Evolutionary conservation across 2,797 vertebrate genomes (phyloP).

Genomic region (Trachops cirrhosus): DNA sequence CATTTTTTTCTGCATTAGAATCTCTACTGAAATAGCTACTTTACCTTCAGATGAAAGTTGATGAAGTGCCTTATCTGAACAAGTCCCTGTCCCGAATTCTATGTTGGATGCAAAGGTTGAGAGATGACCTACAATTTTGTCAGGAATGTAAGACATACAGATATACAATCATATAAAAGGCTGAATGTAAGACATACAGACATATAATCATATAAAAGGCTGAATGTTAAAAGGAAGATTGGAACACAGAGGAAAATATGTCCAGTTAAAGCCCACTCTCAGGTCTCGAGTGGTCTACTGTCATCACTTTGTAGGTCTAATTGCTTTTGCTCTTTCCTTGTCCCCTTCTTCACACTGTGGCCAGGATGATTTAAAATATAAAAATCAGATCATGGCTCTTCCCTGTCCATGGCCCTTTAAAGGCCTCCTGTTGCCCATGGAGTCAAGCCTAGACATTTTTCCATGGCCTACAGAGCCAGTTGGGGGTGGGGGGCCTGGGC

Average conservation of each 20-base stretch:
- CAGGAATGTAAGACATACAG: not conserved
- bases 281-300: not conserved
- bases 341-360: not conserved
- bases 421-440: not conserved
- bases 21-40: not conserved
- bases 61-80: not conserved
- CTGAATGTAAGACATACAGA: not conserved
- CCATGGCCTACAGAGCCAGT: too few relatives aligned
- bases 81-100: not conserved
- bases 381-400: not conserved
- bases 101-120: not conserved
- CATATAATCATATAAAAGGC: not conserved
- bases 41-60: conserved; percentile 33
- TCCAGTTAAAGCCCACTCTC: not conserved
- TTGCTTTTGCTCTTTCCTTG: not conserved
- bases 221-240: not conserved
- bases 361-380: not conserved
- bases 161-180: not conserved
- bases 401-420: not conserved
- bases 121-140: not conserved
- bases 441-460: not conserved
- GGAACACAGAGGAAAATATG: not conserved
- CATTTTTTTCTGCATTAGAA: not conserved
- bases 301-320: not conserved
- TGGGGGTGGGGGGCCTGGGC: not conserved